These are phyloP conservation scores for Lepidurus arcticus DNA, from an alignment of 1,140 invertebrate genomes.

Conservation along the genomic window DNA sequence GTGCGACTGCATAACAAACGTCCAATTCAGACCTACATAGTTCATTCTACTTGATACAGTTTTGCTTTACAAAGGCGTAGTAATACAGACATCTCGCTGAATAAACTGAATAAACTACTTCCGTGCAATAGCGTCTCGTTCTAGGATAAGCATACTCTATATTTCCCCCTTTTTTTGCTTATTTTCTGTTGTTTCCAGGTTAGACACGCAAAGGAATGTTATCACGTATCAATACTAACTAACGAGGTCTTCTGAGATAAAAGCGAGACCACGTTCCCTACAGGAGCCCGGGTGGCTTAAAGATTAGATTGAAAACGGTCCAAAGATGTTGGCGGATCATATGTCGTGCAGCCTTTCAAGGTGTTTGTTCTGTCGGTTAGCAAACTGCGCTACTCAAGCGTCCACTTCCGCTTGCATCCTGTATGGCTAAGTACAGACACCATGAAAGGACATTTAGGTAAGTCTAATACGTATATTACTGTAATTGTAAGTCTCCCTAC, in stretches of 20 bases:
- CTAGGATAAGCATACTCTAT: too few species aligned
- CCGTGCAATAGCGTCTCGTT: too few species aligned
- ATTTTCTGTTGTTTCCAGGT: background rate
- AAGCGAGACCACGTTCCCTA: background rate
- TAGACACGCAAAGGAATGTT: background rate
- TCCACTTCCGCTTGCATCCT: slow-evolving; percentile 8
- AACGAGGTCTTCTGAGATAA: background rate
- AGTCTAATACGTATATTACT: background rate
- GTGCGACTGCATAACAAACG: too few species aligned
- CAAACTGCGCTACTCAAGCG: background rate
- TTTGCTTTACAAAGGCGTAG: too few species aligned
- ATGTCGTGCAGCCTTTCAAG: slow-evolving; percentile 7
- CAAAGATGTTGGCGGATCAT: background rate
- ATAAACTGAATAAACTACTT: too few species aligned
- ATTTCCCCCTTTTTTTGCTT: background rate
- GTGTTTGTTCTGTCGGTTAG: background rate
- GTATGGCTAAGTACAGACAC: background rate
- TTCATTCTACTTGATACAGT: too few species aligned
- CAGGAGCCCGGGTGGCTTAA: background rate
- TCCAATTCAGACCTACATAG: too few species aligned
- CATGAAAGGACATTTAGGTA: background rate
- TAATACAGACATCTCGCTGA: too few species aligned
- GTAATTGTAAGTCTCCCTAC: too few species aligned
- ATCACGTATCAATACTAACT: background rate
- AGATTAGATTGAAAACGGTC: background rate